Evolutionary conservation across 2,113 vertebrate species (phyloP).

Genomic region (Pedetes capensis): DNA sequence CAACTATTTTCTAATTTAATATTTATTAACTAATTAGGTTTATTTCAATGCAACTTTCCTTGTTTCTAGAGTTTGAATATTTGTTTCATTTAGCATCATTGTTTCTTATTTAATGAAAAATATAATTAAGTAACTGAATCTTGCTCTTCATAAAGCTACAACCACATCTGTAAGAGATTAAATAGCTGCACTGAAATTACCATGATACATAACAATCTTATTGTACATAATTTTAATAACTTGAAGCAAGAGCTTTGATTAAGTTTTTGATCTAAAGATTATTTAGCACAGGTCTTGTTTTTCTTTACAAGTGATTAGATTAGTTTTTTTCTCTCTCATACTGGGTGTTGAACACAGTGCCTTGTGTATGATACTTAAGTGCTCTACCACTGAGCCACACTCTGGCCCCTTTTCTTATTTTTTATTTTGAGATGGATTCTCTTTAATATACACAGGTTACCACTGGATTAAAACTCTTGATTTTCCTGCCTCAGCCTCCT

Average conservation of each 20-base stretch:
- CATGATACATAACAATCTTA: conserved; percentile 42
- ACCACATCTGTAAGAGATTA: conserved; percentile 31
- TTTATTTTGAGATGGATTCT: no score
- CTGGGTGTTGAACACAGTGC: no score
- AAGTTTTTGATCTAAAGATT: conserved; percentile 56
- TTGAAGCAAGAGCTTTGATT: conserved; percentile 45
- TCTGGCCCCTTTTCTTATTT: no score
- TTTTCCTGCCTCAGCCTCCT: no score
- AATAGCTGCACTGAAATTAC: conserved; percentile 49
- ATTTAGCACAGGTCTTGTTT: conserved; percentile 56
- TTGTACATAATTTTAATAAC: conserved; percentile 69
- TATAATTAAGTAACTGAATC: conserved; percentile 67
- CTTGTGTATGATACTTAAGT: no score
- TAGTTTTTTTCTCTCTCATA: no score
- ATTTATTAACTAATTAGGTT: conserved; percentile 31
- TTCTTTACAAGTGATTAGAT: conserved; percentile 68
- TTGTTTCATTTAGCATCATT: conserved; percentile 60
- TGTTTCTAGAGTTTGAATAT: conserved; percentile 36
- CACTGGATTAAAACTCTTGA: no score
- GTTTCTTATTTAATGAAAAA: conserved; percentile 69
- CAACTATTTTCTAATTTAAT: conserved; percentile 29
- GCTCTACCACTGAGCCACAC: no score
- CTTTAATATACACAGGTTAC: no score
- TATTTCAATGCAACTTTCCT: conserved; percentile 45
- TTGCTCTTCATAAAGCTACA: conserved; percentile 44